Evolutionary conservation across 2,888 invertebrate genomes (phyloP).

Genomic region (Drosophila meridiana): DNA sequence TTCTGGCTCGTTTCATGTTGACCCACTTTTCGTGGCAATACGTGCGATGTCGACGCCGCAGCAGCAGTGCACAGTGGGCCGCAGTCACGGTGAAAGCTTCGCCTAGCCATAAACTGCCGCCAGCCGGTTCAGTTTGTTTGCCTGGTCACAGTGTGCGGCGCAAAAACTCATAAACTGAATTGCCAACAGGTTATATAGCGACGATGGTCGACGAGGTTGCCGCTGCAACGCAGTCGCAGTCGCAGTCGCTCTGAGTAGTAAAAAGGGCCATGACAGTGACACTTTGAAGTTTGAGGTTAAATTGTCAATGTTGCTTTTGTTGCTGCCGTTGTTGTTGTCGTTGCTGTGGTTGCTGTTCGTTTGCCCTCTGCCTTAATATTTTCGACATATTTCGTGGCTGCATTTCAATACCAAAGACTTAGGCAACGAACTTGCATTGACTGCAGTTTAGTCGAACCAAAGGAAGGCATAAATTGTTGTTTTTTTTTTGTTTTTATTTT

Average conservation of each 20-base stretch:
- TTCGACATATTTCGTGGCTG: slow-evolving; percentile 58
- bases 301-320: slow-evolving; percentile 67
- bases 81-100: slow-evolving; percentile 54
- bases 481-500: not conserved
- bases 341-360: slow-evolving; percentile 32
- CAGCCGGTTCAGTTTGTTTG: slow-evolving; percentile 1
- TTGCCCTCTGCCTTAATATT: slow-evolving; percentile 52
- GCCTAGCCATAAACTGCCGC: slow-evolving; percentile 12
- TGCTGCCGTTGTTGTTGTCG: slow-evolving; percentile 35
- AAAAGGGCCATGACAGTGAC: slow-evolving; percentile 84
- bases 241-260: slow-evolving; percentile 57
- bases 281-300: slow-evolving; percentile 84
- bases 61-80: slow-evolving; percentile 68
- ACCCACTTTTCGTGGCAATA: slow-evolving; percentile 76
- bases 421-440: slow-evolving; percentile 59
- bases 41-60: slow-evolving; percentile 64
- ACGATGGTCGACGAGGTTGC: slow-evolving; percentile 46
- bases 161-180: slow-evolving; percentile 79
- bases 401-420: slow-evolving; percentile 60
- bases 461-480: slow-evolving; percentile 41
- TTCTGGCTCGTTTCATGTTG: slow-evolving; percentile 79
- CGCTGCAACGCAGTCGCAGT: slow-evolving; percentile 40
- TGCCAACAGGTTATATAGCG: slow-evolving; percentile 79
- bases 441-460: slow-evolving; percentile 9
- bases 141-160: slow-evolving; percentile 62